A percentile compares a stretch with the other conserved stretches of the same genome.
These are phyloP conservation scores for Eudemis profundana DNA, from an alignment of 2,888 invertebrate species.

Conservation along the genomic window DNA sequence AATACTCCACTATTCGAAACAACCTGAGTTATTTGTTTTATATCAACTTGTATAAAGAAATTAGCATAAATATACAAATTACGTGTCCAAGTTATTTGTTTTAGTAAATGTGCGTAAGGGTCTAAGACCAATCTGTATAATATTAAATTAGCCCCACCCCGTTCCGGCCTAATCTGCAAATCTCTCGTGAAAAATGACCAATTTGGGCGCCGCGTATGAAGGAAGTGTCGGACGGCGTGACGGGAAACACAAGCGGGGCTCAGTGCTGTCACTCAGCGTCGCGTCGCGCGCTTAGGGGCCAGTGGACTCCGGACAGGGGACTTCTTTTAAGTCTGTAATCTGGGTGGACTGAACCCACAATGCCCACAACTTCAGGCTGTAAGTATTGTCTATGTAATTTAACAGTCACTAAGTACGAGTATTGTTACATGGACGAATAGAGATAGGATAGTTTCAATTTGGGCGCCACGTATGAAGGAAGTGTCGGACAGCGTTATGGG, in stretches of 20 bases:
- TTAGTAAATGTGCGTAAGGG: too few species aligned
- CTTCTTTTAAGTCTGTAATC: too few species aligned
- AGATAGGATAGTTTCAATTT: too few species aligned
- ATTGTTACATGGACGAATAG: too few species aligned
- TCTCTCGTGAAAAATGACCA: conserved; percentile 40
- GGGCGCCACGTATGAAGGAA: conserved; percentile 28
- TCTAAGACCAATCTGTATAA: neutral
- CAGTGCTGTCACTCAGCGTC: conserved; percentile 34
- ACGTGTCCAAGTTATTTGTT: neutral
- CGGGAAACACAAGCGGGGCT: conserved; percentile 42
- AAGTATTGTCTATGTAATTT: too few species aligned
- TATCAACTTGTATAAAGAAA: too few species aligned
- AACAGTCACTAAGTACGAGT: too few species aligned
- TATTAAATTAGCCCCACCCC: conserved; percentile 7
- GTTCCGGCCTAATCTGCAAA: conserved; percentile 20
- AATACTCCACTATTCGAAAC: too few species aligned
- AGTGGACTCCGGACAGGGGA: neutral
- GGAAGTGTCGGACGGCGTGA: conserved; percentile 30
- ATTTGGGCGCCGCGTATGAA: conserved; percentile 35
- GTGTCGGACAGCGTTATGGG: conserved; percentile 29
- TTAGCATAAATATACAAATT: too few species aligned
- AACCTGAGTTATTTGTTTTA: too few species aligned
- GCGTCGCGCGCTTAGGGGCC: conserved; percentile 12
- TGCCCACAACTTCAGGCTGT: too few species aligned
- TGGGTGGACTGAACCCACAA: too few species aligned